These are phyloP conservation scores for Podocnemis expansa DNA, from an alignment of 2,113 vertebrate genomes.

Conservation along the genomic window DNA sequence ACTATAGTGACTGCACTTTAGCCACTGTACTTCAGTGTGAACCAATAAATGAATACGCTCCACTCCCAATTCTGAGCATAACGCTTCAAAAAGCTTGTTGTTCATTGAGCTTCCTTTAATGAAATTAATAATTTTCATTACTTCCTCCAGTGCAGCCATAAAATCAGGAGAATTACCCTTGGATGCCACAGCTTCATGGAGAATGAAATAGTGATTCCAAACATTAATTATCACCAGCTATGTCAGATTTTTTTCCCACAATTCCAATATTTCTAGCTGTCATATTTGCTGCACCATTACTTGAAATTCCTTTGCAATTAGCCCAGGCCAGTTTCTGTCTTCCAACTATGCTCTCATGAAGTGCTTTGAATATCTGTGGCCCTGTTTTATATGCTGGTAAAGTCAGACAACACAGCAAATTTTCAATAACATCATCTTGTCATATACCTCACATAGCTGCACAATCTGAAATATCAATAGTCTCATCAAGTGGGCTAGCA, in stretches of 20 bases:
- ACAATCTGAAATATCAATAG: neutral
- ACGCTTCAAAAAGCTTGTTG: neutral
- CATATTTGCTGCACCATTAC: neutral
- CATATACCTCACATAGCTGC: neutral
- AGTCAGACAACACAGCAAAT: neutral
- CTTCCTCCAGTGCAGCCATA: neutral
- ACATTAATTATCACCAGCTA: neutral
- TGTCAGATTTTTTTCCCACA: neutral
- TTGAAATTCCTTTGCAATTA: neutral
- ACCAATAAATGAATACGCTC: neutral
- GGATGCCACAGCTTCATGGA: neutral
- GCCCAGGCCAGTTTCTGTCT: neutral
- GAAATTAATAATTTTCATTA: neutral
- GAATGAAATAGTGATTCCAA: neutral
- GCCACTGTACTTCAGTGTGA: neutral
- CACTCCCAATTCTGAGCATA: neutral
- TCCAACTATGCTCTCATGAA: neutral
- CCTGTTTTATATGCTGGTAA: neutral
- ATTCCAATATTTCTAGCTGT: neutral
- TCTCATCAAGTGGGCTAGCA: too few relatives aligned
- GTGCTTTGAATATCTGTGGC: neutral
- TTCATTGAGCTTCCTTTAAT: too few relatives aligned
- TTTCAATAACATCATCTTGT: neutral
- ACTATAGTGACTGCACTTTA: neutral
- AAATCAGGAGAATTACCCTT: neutral